A percentile compares a stretch with the other conserved stretches of the same genome.
These are phyloP conservation scores for Protobothrops flavoviridis DNA, from an alignment of 2,113 vertebrate species.

Conservation along the genomic window DNA sequence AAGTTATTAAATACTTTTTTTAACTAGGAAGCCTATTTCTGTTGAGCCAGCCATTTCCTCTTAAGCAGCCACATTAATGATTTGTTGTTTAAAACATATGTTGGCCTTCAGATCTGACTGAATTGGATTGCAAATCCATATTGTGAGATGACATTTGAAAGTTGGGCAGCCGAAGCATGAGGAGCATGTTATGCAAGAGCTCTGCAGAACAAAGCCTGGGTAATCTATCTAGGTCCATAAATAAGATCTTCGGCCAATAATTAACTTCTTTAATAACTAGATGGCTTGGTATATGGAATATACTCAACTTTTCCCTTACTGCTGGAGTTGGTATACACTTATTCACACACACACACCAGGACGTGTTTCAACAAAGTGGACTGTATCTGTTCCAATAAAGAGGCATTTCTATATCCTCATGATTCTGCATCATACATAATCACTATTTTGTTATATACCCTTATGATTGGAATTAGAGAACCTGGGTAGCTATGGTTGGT, in stretches of 20 bases:
- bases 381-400: neutral
- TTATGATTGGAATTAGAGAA: neutral
- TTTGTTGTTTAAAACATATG: neutral
- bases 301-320: too few species aligned
- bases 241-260: neutral
- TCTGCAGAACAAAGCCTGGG: neutral
- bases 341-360: too few species aligned
- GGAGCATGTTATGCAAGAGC: neutral
- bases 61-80: neutral
- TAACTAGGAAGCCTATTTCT: neutral
- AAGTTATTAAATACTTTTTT: neutral
- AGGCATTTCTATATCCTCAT: neutral
- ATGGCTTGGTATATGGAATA: neutral
- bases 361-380: too few species aligned
- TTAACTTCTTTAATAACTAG: neutral
- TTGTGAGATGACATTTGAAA: neutral
- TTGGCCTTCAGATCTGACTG: neutral
- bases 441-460: neutral
- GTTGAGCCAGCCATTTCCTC: neutral
- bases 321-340: too few species aligned
- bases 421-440: neutral
- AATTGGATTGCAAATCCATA: neutral
- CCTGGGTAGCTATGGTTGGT: neutral
- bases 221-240: neutral
- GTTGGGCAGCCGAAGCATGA: neutral